These are phyloP conservation scores for Agrilus biguttatus DNA, from an alignment of 2,888 invertebrate genomes.

Conservation along the genomic window DNA sequence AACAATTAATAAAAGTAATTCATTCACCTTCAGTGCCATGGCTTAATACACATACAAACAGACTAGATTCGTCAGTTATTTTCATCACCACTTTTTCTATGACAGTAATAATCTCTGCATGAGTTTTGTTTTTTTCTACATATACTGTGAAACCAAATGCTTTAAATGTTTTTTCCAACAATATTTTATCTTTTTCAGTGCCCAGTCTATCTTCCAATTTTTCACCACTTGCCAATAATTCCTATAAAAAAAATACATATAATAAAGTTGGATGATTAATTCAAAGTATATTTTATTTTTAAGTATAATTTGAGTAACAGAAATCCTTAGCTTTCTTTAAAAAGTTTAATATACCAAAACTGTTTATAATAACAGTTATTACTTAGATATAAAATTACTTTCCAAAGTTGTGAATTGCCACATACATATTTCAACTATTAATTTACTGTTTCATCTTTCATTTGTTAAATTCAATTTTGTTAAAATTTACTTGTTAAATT, in stretches of 20 bases:
- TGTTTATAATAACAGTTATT: conserved; percentile 1
- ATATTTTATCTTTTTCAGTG: conserved; percentile 23
- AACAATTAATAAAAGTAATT: conserved; percentile 2
- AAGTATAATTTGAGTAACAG: too few relatives aligned
- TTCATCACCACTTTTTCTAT: conserved; percentile 17
- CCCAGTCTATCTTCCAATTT: conserved; percentile 25
- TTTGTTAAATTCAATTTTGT: too few relatives aligned
- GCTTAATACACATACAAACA: conserved; percentile 31
- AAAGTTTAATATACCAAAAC: too few relatives aligned
- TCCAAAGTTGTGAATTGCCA: background rate
- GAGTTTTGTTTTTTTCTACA: conserved; percentile 19
- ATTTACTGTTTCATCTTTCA: too few relatives aligned
- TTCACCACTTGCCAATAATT: conserved; percentile 13
- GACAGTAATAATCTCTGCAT: conserved; percentile 16
- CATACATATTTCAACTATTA: too few relatives aligned
- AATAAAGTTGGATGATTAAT: background rate
- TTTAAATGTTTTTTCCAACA: conserved; percentile 23
- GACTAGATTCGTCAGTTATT: conserved; percentile 23
- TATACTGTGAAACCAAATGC: conserved; percentile 25
- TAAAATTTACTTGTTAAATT: too few relatives aligned
- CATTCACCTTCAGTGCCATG: conserved; percentile 28
- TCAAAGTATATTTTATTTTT: too few relatives aligned
- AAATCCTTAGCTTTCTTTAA: too few relatives aligned
- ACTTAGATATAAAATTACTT: conserved; percentile 2
- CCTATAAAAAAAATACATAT: conserved; percentile 15